Base-by-base conservation (phyloP, 2,113 vertebrate species). In the Vulpes vulpes region DNA sequence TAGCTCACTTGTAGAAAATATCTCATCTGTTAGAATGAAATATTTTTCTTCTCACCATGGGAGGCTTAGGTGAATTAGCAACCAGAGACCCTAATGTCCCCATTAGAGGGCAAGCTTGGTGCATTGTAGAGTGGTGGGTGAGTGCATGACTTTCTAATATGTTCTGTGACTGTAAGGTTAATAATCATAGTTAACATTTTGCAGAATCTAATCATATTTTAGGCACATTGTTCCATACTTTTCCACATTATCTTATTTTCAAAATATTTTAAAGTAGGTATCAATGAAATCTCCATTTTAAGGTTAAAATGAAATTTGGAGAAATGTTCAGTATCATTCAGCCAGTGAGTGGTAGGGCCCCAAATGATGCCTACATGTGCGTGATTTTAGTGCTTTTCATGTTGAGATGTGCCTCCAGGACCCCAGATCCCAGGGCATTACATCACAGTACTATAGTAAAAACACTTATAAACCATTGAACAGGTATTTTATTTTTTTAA, bases 201-300 rank as follows among this genome's bases (percentile, higher is more conserved):
- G 2, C 62, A 78, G 17, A 23, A 62, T 27, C 43, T 85, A 62
- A 38, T 15, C n/a, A 64, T 43, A 5, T 30, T 60, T 55, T 49
- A 64, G 89, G n/a, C 76, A 49, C 20, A 80, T 5, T 35, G 32
- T 2, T 38, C 11, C 38, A 35, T 81, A 51, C 16, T 62, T 84
- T 94, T 78, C 27, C 15, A 89, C 7, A 53, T 76, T 93, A 59
- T 67, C 30, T 88, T 67, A 88, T 90, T 59, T 92, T 92, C 51
- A 88, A 81, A 92, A 1, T 85, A 51, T 85, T 38, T 23, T 35
- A 32, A 88, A 65, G 8, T 81, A 84, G 59, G 11, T 94, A 30
- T 1, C 32, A 3, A 81, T 20, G 27, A 88, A 88, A 76, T 74
- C 10, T 43, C 12, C 11, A 53, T 73, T 74, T 59, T 67, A 71